A percentile compares a stretch with the other conserved stretches of the same genome.
These are phyloP conservation scores for Neodiprion fabricii DNA, from an alignment of 1,140 invertebrate species.

Conservation along the genomic window DNA sequence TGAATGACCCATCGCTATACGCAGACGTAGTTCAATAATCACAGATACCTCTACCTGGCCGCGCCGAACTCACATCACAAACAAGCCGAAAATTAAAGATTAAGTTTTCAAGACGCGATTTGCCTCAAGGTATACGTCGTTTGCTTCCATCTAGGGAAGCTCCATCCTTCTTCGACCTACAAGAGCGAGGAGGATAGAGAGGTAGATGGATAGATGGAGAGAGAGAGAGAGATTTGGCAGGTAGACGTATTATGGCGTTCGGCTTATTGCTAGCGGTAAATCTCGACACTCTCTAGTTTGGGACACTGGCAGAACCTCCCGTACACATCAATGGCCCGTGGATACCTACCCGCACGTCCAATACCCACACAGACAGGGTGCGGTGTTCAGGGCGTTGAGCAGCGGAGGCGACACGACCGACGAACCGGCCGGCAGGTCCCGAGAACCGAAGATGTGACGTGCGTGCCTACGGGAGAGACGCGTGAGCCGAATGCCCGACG, in stretches of 20 bases:
- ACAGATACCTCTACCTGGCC: no score
- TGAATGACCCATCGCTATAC: no score
- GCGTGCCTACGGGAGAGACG: conserved; percentile 30
- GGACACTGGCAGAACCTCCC: background rate
- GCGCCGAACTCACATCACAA: no score
- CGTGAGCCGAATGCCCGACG: conserved; percentile 42
- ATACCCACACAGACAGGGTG: background rate
- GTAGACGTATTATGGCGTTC: background rate
- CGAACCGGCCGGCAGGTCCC: conserved; percentile 39
- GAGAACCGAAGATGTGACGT: conserved; percentile 53
- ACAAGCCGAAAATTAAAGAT: background rate
- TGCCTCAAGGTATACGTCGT: background rate
- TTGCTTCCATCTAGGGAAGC: background rate
- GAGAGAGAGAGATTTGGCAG: background rate
- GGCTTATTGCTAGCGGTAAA: conserved; percentile 1
- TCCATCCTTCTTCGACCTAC: background rate
- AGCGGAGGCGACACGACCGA: background rate
- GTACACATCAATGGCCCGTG: background rate
- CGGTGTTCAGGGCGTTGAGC: background rate
- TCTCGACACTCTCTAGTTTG: background rate
- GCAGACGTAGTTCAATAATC: no score
- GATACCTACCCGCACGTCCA: background rate
- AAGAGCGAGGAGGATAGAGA: no score
- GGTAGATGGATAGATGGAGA: no score
- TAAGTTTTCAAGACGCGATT: background rate